Evolutionary conservation across 2,113 vertebrate genomes (phyloP).

Genomic region (Origma solitaria): DNA sequence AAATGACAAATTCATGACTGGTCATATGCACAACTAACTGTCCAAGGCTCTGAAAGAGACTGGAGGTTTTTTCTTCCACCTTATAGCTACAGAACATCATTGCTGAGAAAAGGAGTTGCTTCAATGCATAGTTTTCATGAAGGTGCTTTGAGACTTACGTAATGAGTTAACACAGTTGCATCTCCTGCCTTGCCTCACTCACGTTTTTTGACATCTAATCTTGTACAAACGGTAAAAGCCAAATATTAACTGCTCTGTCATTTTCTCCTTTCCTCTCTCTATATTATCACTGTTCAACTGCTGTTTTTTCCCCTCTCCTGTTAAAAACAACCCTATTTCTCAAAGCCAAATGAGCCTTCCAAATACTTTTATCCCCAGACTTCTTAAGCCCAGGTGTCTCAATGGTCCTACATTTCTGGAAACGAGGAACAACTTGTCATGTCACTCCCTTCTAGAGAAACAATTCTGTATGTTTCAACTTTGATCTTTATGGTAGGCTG

Average conservation of each 20-base stretch:
- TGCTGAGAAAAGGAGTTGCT: neutral
- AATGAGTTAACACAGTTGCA: neutral
- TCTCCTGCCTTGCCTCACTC: neutral
- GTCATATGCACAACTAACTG: fast-evolving
- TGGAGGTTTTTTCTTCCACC: fast-evolving
- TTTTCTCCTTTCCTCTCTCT: neutral
- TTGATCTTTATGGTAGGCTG: neutral
- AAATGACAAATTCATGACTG: neutral
- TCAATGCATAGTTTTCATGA: neutral
- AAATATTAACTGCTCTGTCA: neutral
- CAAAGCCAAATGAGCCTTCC: neutral
- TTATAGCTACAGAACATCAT: neutral
- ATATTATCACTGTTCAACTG: neutral
- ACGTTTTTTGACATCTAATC: neutral
- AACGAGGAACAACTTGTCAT: neutral
- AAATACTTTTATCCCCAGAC: neutral
- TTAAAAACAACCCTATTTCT: neutral
- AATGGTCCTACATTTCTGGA: neutral
- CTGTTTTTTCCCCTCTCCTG: neutral
- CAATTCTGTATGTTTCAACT: neutral
- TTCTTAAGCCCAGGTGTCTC: neutral
- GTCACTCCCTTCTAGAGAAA: neutral
- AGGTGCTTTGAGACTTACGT: neutral
- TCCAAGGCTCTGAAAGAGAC: neutral
- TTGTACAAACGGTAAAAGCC: neutral